These are phyloP conservation scores for Drosophila setosimentum DNA, from an alignment of 2,888 invertebrate species.

Conservation along the genomic window DNA sequence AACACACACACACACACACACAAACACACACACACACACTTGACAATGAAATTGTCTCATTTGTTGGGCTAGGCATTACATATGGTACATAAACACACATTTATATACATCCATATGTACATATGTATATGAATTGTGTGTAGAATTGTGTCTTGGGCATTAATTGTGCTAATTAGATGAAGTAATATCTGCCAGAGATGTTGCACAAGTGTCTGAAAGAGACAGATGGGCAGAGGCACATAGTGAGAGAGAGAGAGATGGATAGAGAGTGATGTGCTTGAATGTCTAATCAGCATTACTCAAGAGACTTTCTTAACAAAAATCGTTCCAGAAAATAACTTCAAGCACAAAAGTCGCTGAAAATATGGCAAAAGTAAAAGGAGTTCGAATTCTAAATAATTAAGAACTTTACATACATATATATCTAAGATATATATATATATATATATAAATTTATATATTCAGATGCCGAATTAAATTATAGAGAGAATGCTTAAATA, in stretches of 20 bases:
- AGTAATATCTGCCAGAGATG: conserved; percentile 34
- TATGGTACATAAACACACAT: background rate
- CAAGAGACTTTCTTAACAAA: background rate
- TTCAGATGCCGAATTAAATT: background rate
- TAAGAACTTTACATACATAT: background rate
- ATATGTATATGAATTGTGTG: conserved; percentile 1
- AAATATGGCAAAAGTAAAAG: background rate
- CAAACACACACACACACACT: conserved; percentile 18
- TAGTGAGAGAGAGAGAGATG: background rate
- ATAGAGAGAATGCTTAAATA: background rate
- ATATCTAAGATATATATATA: too few relatives aligned
- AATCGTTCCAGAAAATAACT: background rate
- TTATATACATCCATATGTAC: background rate
- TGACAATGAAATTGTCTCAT: conserved; percentile 54
- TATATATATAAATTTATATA: too few relatives aligned
- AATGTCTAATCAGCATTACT: background rate
- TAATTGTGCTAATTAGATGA: conserved; percentile 55
- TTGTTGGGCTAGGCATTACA: conserved; percentile 29
- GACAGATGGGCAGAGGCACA: background rate
- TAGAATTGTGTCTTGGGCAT: conserved; percentile 44
- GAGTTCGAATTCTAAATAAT: background rate
- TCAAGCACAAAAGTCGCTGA: background rate
- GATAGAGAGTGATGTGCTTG: background rate
- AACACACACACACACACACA: conserved; percentile 7
- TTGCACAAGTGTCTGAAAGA: conserved; percentile 1